Conservation (phyloP, 1,140 invertebrate species). For the Triops longicaudatus region DNA sequence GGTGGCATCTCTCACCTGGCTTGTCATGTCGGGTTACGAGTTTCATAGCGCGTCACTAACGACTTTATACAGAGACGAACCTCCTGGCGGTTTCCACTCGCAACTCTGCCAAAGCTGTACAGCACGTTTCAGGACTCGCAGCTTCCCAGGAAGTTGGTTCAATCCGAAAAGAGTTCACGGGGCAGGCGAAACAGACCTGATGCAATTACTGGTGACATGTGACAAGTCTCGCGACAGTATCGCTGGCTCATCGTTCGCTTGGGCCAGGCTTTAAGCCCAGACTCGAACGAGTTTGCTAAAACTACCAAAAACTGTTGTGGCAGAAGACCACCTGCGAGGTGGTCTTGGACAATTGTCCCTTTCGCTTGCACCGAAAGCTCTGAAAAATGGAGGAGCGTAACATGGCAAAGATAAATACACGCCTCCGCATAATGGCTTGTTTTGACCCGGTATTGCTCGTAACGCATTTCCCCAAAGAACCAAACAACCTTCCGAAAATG, state of each 20-base stretch:
- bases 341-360: not conserved
- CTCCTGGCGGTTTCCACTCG: too few species aligned
- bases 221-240: not conserved
- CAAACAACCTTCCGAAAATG: not conserved
- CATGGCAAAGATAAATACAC: not conserved
- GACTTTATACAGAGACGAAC: not conserved
- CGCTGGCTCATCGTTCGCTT: too few species aligned
- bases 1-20: conserved; percentile 9
- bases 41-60: not conserved
- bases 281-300: not conserved
- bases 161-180: not conserved
- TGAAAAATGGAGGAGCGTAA: not conserved
- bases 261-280: not conserved
- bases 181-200: not conserved
- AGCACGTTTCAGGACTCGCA: too few species aligned
- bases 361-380: too few species aligned
- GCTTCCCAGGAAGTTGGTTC: too few species aligned
- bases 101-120: too few species aligned
- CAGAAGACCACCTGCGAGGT: not conserved
- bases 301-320: not conserved
- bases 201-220: conserved; percentile 8
- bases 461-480: not conserved
- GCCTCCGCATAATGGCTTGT: not conserved
- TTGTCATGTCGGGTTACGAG: conserved; percentile 9
- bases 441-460: not conserved